Percentiles rank a stretch among this genome's conserved stretches.
Evolutionary conservation across 2,888 invertebrate species (phyloP).

Genomic region (Thymelicus lineola): DNA sequence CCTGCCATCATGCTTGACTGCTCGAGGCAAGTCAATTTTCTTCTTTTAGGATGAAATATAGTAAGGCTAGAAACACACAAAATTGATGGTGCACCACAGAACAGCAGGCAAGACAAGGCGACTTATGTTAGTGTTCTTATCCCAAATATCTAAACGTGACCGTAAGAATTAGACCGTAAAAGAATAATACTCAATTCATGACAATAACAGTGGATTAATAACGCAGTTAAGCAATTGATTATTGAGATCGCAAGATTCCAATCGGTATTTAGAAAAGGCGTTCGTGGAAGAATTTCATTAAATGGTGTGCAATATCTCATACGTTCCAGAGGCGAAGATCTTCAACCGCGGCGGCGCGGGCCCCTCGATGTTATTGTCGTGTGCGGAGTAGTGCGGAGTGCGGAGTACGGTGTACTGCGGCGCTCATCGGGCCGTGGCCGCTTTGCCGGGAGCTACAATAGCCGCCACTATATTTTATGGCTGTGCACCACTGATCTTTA

Average conservation of each 20-base stretch:
- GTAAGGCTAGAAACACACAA: too few species aligned
- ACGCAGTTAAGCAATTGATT: slow-evolving; percentile 8
- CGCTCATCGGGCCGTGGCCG: slow-evolving; percentile 51
- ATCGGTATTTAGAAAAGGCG: slow-evolving; percentile 40
- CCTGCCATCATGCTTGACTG: too few species aligned
- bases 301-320: slow-evolving; percentile 55
- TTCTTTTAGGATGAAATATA: too few species aligned
- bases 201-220: not conserved
- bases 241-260: slow-evolving; percentile 19
- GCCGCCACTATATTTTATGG: slow-evolving; percentile 48
- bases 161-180: too few species aligned
- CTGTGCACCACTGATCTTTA: slow-evolving; percentile 17
- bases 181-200: too few species aligned
- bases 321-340: slow-evolving; percentile 57
- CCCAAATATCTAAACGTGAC: not conserved
- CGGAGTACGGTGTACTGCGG: slow-evolving; percentile 43
- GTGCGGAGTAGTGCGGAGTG: slow-evolving; percentile 50
- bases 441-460: slow-evolving; percentile 55
- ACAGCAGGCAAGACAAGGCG: too few species aligned
- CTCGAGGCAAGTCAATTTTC: too few species aligned
- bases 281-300: slow-evolving; percentile 56
- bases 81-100: too few species aligned
- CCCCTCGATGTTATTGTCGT: slow-evolving; percentile 63
- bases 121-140: too few species aligned
- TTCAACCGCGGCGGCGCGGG: slow-evolving; percentile 57